Base-by-base conservation (phyloP, 1,140 invertebrate genomes). In the Drosophila orena region DNA sequence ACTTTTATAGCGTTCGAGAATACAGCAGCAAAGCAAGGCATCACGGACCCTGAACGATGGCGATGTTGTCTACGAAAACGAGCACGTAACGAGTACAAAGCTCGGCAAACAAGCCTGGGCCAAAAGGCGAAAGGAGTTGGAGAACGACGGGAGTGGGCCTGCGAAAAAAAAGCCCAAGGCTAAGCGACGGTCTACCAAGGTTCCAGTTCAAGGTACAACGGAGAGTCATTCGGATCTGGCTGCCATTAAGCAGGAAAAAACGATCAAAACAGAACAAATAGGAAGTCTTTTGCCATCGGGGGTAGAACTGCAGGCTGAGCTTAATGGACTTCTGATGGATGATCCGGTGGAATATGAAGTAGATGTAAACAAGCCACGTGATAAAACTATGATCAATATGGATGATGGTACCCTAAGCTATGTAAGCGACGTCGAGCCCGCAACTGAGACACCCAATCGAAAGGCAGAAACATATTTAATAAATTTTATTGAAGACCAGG, bases 1-100 rank as follows among this genome's bases (percentile, higher is more conserved):
- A 40, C 12, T 5, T n/a, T n/a, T 5, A 0, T 27, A 88, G 84
- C 80, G 77, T 7, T 10, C 56, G 5, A 79, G 62, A 46, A 8
- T 35, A n/a, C 64, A 65, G n/a, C 35, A 56, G 4, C 44, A 54
- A 1, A 90, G 86, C 61, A 90, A 85, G 27, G 77, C 80, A 3
- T 47, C 80, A 8, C 73, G 76, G 4, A 20, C 70, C 3, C 53
- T 89, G 11, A 62, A 46, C 24, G 83, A 89, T 59, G 85, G 77
- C 1, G 90, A 91, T 34, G 46, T 79, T 37, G 56, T 91, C 5
- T 91, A 91, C 42, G 77, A 91, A 30, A 91, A 91, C 55, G 90
- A 91, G 68, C 69, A 81, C 30, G 69, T 85, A 6, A 73, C 69
- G 6, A 90, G 75, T 30, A 55, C 57, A 35, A 90, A 77, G 65